Conservation (phyloP, 2,888 invertebrate species). For the Chloroclystis v-ata region DNA sequence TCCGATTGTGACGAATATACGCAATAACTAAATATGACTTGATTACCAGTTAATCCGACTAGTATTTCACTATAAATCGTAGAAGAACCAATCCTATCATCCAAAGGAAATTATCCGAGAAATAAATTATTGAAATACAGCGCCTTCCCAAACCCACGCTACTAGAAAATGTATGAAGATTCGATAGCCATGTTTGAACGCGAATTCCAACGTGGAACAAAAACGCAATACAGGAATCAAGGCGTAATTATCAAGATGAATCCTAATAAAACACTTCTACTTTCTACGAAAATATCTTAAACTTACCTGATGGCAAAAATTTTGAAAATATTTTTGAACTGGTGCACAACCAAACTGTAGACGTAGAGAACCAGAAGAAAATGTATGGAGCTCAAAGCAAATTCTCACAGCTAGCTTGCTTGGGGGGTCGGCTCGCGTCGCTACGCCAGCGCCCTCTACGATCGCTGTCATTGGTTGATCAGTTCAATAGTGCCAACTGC, state of each 20-base stretch:
- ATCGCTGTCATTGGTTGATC: slow-evolving; percentile 57
- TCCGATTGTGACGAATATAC: slow-evolving; percentile 75
- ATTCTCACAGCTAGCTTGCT: slow-evolving; percentile 74
- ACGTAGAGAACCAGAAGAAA: slow-evolving; percentile 78
- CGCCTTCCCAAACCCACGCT: slow-evolving; percentile 74
- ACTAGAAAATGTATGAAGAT: slow-evolving; percentile 70
- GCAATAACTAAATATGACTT: slow-evolving; percentile 69
- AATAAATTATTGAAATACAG: slow-evolving; percentile 75
- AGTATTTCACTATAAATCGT: slow-evolving; percentile 65
- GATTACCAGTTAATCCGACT: slow-evolving; percentile 66
- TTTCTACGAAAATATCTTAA: slow-evolving; percentile 59
- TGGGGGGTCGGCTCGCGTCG: slow-evolving; percentile 73
- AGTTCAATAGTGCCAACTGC: slow-evolving; percentile 57
- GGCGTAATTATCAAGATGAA: slow-evolving; percentile 50
- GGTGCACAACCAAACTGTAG: slow-evolving; percentile 77
- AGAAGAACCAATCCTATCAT: slow-evolving; percentile 70
- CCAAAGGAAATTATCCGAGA: slow-evolving; percentile 72
- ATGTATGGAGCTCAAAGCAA: slow-evolving; percentile 78
- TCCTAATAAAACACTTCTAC: slow-evolving; percentile 53
- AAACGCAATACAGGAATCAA: slow-evolving; percentile 55
- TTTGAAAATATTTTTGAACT: slow-evolving; percentile 77
- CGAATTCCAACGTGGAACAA: slow-evolving; percentile 76
- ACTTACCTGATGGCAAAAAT: slow-evolving; percentile 78
- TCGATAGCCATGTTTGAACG: slow-evolving; percentile 77
- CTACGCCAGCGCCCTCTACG: slow-evolving; percentile 68